Evolutionary conservation across 2,888 invertebrate species (phyloP).

Genomic region (Camptogramma bilineatum): DNA sequence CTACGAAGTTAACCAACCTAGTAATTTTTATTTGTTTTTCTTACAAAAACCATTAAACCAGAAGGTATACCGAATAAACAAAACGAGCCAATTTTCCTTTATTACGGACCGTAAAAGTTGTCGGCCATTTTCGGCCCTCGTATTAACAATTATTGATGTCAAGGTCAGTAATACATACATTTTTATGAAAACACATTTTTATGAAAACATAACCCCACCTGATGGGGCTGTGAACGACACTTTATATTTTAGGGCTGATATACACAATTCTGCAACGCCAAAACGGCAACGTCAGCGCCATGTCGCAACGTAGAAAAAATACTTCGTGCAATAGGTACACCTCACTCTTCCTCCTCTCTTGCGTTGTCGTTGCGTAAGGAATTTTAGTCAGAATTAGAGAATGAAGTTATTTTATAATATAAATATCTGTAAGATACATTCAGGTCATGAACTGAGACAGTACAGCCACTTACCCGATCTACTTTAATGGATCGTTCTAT

Average conservation of each 20-base stretch:
- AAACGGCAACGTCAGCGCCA: neutral
- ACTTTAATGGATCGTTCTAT: no score
- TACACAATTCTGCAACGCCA: neutral
- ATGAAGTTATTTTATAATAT: no score
- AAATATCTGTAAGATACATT: no score
- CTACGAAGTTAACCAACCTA: neutral
- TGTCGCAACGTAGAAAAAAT: no score
- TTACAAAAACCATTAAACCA: conserved; percentile 23
- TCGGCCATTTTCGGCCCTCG: conserved; percentile 25
- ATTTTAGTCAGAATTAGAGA: no score
- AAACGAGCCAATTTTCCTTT: conserved; percentile 43
- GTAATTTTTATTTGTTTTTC: conserved; percentile 21
- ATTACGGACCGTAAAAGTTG: conserved; percentile 37
- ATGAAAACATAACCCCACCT: conserved; percentile 20
- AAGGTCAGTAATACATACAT: conserved; percentile 29
- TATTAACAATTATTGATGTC: conserved; percentile 30
- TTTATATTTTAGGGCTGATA: conserved; percentile 17
- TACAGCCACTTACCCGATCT: no score
- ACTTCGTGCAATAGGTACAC: no score
- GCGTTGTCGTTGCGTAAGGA: no score
- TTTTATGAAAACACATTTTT: conserved; percentile 30
- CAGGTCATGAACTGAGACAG: no score
- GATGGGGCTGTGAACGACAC: conserved; percentile 19
- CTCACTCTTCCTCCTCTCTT: no score
- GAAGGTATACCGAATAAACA: conserved; percentile 42